phyloP scores from a whole-genome alignment of 2,888 invertebrate genomes.

The Tetrapedia diversipes region DNA sequence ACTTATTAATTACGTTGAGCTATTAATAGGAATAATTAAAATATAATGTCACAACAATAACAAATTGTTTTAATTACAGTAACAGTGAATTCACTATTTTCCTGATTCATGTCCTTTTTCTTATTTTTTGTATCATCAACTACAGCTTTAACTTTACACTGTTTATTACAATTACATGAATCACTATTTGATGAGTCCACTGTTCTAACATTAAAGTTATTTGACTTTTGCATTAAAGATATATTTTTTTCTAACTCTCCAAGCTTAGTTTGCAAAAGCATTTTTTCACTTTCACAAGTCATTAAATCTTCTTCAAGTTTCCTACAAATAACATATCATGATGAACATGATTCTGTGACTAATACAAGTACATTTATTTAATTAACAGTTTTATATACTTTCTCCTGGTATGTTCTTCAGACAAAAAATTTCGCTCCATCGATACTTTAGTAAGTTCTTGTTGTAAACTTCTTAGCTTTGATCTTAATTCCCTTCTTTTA shows the following conservation, averaged over 20 bases:
- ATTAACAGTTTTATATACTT: conserved; percentile 80
- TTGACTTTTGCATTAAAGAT: not conserved
- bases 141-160: not conserved
- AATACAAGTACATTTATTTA: not conserved
- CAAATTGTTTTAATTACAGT: conserved; percentile 8
- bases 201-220: not conserved
- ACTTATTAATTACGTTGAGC: not conserved
- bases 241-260: not conserved
- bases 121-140: not conserved
- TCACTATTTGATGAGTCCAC: not conserved
- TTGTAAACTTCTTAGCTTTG: conserved; percentile 52
- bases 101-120: not conserved
- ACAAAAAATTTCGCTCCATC: conserved; percentile 61
- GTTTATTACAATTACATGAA: too few species aligned
- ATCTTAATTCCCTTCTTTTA: conserved; percentile 62
- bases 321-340: conserved; percentile 33
- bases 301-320: conserved; percentile 45
- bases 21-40: not conserved
- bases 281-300: conserved; percentile 44
- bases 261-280: conserved; percentile 37
- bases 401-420: conserved; percentile 73
- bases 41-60: conserved; percentile 2
- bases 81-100: conserved; percentile 10
- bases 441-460: conserved; percentile 58
- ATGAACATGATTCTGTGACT: not conserved